Evolutionary conservation across 2,113 vertebrate genomes (phyloP).

Genomic region (Jaculus jaculus): DNA sequence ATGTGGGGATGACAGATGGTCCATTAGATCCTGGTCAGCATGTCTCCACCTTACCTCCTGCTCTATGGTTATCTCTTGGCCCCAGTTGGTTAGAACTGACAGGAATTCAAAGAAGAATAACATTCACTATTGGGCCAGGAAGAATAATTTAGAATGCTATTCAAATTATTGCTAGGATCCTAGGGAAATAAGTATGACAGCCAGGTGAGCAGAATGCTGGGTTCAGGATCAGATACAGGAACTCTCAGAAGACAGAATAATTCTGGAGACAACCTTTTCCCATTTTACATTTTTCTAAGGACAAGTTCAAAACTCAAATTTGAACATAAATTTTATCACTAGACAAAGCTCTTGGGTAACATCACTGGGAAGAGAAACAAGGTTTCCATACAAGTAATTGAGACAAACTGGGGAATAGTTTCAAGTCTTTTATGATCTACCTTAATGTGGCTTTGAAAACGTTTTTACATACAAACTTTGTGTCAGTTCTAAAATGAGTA

Average conservation of each 20-base stretch:
- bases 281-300: neutral
- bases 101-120: neutral
- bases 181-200: neutral
- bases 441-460: neutral
- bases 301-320: neutral
- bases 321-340: neutral
- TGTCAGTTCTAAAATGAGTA: neutral
- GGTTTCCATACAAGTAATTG: neutral
- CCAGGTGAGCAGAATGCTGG: neutral
- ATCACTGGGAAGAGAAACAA: neutral
- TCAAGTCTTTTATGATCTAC: neutral
- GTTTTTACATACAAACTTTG: slow-evolving; percentile 2
- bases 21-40: neutral
- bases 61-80: neutral
- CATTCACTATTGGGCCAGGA: neutral
- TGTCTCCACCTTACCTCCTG: neutral
- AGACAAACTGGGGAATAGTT: neutral
- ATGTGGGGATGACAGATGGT: neutral
- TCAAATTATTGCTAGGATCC: neutral
- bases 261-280: neutral
- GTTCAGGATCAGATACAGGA: neutral
- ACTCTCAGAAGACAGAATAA: neutral
- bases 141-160: neutral
- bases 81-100: neutral
- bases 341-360: neutral